These are phyloP conservation scores for Danaus melanippus DNA, from an alignment of 1,140 invertebrate species.

Conservation along the genomic window DNA sequence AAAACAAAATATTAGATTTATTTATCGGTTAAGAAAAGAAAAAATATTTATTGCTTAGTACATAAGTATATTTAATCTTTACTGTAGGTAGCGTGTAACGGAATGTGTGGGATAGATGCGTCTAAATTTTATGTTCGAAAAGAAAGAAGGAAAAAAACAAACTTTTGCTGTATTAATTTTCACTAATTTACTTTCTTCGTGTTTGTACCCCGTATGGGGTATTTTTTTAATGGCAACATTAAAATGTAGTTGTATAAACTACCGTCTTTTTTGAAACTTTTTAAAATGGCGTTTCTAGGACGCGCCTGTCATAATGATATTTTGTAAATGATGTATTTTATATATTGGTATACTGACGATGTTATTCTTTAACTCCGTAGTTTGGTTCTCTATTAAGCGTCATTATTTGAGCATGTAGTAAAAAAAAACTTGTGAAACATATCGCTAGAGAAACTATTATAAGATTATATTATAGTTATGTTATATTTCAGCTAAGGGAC, in stretches of 20 bases:
- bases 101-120: conserved; percentile 22
- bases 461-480: conserved; percentile 40
- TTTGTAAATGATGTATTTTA: conserved; percentile 64
- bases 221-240: conserved; percentile 23
- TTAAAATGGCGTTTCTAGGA: conserved; percentile 23
- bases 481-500: conserved; percentile 45
- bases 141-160: conserved; percentile 21
- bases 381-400: conserved; percentile 43
- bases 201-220: conserved; percentile 22
- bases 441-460: conserved; percentile 55
- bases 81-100: conserved; percentile 48
- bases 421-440: conserved; percentile 49
- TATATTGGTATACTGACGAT: conserved; percentile 50
- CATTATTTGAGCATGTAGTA: conserved; percentile 46
- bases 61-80: conserved; percentile 56
- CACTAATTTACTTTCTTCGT: conserved; percentile 9
- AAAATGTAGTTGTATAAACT: conserved; percentile 24
- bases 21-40: conserved; percentile 55
- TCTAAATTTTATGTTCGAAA: conserved; percentile 18
- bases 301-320: conserved; percentile 41
- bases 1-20: conserved; percentile 57
- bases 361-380: conserved; percentile 45
- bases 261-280: conserved; percentile 58
- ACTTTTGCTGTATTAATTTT: conserved; percentile 19
- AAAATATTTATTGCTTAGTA: conserved; percentile 62